Evolutionary conservation across 2,113 vertebrate genomes (phyloP), one percentile per base, ranked within the genome.

Genomic region (Mustelus asterias): DNA sequence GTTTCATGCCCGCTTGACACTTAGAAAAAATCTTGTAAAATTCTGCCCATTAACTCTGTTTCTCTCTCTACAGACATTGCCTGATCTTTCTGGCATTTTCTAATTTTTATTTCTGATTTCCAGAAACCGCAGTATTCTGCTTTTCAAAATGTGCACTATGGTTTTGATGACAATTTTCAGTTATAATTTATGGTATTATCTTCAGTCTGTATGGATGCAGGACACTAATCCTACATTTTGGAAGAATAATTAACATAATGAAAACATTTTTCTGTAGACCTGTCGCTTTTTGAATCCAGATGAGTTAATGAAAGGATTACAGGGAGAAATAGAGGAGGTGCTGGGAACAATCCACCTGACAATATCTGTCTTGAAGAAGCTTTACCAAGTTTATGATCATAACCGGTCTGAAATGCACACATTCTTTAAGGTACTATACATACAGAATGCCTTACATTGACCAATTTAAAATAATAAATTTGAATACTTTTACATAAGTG

Each of bases 261-360:
- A 93, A 93, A 65, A 70, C 24, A 10, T 65, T 95, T 58, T 86
- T 41, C 0, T 88, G 86, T 67, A 98, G 98, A 98, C 98, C 0
- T 96, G 97, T 0, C 96, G 54, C 10, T 98, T 97, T 97, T 97
- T 98, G 97, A 96, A 95, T 96, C 97, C 98, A 0, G 97, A 98
- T 0, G 97, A 98, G 0, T 96, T 98, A 96, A 96, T 98, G 97
- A 97, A 97, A 18, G 97, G 97, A 11, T 85, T 98, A 96, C 97
- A 97, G 69, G 97, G 97, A 0, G 97, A 98, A 0, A 96, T 97
- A 0, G 97, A 97, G 2, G 97, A 97, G 85, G 96, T 96, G 0
- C 94, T 98, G 76, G 1, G 0, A 0, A 37, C 96, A 37, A 95
- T 98, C 96, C 97, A 89, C 0, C 94, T 97, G 41, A 96, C 97